Conservation (phyloP, 2,888 invertebrate genomes). For the Lasioglossum malachurum region DNA sequence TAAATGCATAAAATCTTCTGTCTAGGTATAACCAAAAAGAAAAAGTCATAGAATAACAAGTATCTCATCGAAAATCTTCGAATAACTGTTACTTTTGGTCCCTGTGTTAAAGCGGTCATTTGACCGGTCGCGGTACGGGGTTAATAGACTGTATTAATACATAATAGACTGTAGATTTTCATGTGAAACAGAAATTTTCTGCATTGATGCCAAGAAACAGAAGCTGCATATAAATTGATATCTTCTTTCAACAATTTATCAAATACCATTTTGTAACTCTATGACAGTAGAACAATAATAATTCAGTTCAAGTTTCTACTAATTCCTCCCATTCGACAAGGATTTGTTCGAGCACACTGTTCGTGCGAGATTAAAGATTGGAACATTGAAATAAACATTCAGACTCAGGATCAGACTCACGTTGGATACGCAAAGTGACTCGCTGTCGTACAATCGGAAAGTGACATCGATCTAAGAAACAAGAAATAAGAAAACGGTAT, state of each 20-base stretch:
- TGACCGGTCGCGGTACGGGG: no score
- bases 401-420: constrained; percentile 14
- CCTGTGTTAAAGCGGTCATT: no score
- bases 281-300: background rate
- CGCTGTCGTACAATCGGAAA: background rate
- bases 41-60: no score
- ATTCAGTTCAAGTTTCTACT: background rate
- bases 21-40: no score
- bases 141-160: no score
- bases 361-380: background rate
- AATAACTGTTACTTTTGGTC: no score
- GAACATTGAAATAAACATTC: background rate
- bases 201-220: no score
- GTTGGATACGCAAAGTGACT: constrained; percentile 23
- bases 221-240: no score
- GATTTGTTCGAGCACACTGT: background rate
- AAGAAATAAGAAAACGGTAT: background rate
- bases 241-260: background rate
- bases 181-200: no score
- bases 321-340: background rate
- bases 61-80: no score
- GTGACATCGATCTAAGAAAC: constrained; percentile 31
- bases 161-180: no score
- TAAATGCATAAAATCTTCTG: no score
- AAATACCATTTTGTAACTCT: background rate